Percentiles rank a stretch among this genome's conserved stretches.
Conservation (phyloP, 2,113 vertebrate genomes). For the Pan troglodytes region NHGRI_mPanTro3-v2.1_pri NC_072403.2:102879501-102880000, state of each 20-base stretch:
- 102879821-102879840: not conserved
- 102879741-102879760: not conserved
- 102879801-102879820: not conserved
- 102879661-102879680: not conserved
- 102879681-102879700: not conserved
- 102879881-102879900: not conserved
- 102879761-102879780: not conserved
- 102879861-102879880: not conserved
- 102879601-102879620: not conserved
- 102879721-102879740: conserved; percentile 16
- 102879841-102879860: not conserved
- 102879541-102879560: not conserved
- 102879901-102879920: not conserved
- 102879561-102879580: not conserved
- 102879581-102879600: not conserved
- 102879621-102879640: not conserved
- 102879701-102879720: not conserved
- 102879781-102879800: not conserved
- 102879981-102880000: not conserved
- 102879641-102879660: not conserved
- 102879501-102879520: not conserved
- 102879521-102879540: not conserved
- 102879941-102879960: not conserved
- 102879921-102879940: not conserved
- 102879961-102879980: not conserved